A percentile compares a stretch with the other conserved stretches of the same genome.
These are phyloP conservation scores for Spondyliosoma cantharus DNA, from an alignment of 2,797 vertebrate species.

Conservation along the genomic window DNA sequence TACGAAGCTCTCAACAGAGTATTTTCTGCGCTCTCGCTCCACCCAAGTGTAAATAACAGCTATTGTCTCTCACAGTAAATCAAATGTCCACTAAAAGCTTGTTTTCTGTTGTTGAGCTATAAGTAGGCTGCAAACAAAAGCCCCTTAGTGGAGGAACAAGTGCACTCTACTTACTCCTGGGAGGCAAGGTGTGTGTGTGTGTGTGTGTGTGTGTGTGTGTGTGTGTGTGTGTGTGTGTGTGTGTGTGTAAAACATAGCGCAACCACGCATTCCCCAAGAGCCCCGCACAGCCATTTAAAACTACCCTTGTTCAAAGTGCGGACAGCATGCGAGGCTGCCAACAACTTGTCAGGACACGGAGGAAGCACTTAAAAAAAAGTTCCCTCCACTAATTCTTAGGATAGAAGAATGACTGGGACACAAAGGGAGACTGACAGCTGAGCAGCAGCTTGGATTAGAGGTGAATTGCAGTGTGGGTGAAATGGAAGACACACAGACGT, in stretches of 20 bases:
- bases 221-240: constrained; percentile 38
- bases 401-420: constrained; percentile 28
- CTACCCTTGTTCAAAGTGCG: constrained; percentile 33
- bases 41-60: constrained; percentile 64
- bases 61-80: constrained; percentile 67
- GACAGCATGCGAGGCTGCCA: constrained; percentile 40
- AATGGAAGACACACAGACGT: constrained; percentile 21
- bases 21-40: constrained; percentile 36
- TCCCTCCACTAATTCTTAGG: constrained; percentile 28
- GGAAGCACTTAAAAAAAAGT: constrained; percentile 40
- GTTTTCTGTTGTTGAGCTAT: constrained; percentile 50
- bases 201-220: constrained; percentile 30
- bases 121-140: constrained; percentile 65
- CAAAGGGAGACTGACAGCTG: constrained; percentile 42
- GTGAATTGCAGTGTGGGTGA: constrained; percentile 15
- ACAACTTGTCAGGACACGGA: constrained; percentile 65
- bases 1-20: constrained; percentile 53
- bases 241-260: constrained; percentile 49
- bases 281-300: constrained; percentile 53
- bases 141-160: constrained; percentile 45
- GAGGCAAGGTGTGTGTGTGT: constrained; percentile 58
- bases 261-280: constrained; percentile 43
- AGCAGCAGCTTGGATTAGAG: constrained; percentile 5
- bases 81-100: constrained; percentile 66
- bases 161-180: constrained; percentile 74